A percentile compares a stretch with the other conserved stretches of the same genome.
Conservation (phyloP, 2,888 invertebrate genomes). For the Netelia virgata region DNA sequence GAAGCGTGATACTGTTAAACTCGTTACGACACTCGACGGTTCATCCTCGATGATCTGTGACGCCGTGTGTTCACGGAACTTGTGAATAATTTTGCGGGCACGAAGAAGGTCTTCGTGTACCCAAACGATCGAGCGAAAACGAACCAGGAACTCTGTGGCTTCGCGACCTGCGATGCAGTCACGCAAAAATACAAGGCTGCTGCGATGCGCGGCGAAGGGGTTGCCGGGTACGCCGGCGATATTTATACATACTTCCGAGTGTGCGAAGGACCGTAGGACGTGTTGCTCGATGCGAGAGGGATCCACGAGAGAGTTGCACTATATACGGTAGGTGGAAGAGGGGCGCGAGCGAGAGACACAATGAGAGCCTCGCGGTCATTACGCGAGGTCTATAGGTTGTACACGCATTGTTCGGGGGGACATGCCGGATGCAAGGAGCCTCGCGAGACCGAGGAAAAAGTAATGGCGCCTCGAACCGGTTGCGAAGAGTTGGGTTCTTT, state of each 20-base stretch:
- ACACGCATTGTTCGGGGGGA: slow-evolving; percentile 78
- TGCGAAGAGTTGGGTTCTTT: slow-evolving; percentile 62
- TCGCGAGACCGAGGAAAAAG: slow-evolving; percentile 73
- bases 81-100: background rate
- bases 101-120: background rate
- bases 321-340: slow-evolving; percentile 15
- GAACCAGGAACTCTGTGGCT: slow-evolving; percentile 21
- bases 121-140: slow-evolving; percentile 4
- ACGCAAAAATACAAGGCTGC: slow-evolving; percentile 6
- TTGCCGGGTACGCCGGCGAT: background rate
- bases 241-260: slow-evolving; percentile 6
- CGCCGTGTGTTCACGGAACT: background rate
- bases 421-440: slow-evolving; percentile 73
- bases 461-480: slow-evolving; percentile 78
- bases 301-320: slow-evolving; percentile 62
- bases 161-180: slow-evolving; percentile 13
- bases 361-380: slow-evolving; percentile 77
- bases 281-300: slow-evolving; percentile 61
- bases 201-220: background rate
- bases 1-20: background rate
- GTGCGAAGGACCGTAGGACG: slow-evolving; percentile 21
- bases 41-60: background rate
- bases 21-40: slow-evolving; percentile 8
- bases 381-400: slow-evolving; percentile 73
- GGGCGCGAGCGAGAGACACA: slow-evolving; percentile 71